Percentiles rank a stretch among this genome's conserved stretches.
phyloP scores from a whole-genome alignment of 2,888 invertebrate species.

The Fabriciana adippe region DNA sequence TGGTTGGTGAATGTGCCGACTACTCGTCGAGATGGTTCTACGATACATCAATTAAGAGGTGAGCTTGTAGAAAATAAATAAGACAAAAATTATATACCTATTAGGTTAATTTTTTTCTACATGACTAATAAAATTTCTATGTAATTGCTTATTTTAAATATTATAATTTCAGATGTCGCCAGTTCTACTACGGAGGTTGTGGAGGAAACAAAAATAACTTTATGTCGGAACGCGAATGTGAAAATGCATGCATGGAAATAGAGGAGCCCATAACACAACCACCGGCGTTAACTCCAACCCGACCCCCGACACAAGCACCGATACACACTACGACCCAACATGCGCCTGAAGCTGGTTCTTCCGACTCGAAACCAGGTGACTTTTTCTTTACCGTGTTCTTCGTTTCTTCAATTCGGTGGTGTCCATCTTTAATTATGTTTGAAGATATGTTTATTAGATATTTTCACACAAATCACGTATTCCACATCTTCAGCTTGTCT shows the following conservation, averaged over 20 bases:
- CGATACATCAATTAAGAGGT: conserved; percentile 84
- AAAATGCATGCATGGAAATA: conserved; percentile 82
- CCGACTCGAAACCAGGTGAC: neutral
- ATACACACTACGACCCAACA: neutral
- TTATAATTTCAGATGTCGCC: conserved; percentile 80
- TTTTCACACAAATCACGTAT: too few species aligned
- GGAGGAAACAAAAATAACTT: conserved; percentile 95
- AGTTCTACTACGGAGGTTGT: conserved; percentile 95
- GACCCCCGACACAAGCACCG: conserved; percentile 32
- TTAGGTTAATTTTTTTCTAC: neutral
- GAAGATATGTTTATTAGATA: neutral
- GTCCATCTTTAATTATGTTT: neutral
- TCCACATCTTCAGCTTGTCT: too few species aligned
- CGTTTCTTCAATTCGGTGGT: neutral
- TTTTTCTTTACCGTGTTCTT: neutral
- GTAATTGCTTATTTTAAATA: neutral
- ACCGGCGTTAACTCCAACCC: conserved; percentile 14
- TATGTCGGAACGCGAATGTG: conserved; percentile 84
- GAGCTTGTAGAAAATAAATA: neutral
- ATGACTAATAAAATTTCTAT: neutral
- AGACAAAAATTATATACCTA: neutral
- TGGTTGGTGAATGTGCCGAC: conserved; percentile 88
- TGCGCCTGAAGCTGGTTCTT: neutral
- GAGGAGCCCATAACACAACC: conserved; percentile 52
- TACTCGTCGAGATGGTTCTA: conserved; percentile 89